These are phyloP conservation scores for Rhynchophorus ferrugineus DNA, from an alignment of 1,140 invertebrate species.

Conservation along the genomic window DNA sequence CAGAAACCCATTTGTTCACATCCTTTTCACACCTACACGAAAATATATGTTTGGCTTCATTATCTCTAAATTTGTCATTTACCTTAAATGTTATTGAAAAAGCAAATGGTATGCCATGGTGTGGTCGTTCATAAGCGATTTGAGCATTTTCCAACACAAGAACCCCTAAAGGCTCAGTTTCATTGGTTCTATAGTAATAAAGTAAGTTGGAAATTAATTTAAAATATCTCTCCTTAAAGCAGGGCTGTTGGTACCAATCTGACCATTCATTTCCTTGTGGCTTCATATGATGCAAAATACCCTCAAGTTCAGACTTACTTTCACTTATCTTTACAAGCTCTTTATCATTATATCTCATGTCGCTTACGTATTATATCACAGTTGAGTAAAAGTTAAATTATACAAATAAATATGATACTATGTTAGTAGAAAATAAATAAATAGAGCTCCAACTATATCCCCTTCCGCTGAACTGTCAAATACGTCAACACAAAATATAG, in stretches of 20 bases:
- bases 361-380: conserved; percentile 5
- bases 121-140: conserved; percentile 36
- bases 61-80: conserved; percentile 32
- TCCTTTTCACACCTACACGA: conserved; percentile 37
- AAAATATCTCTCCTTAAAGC: conserved; percentile 38
- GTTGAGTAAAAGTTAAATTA: neutral
- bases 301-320: conserved; percentile 32
- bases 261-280: conserved; percentile 38
- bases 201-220: conserved; percentile 37
- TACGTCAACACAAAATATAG: too few species aligned
- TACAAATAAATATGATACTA: neutral
- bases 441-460: too few species aligned
- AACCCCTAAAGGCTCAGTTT: conserved; percentile 35
- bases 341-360: conserved; percentile 38
- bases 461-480: too few species aligned
- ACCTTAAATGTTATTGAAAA: conserved; percentile 38
- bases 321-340: conserved; percentile 34
- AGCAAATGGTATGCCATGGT: conserved; percentile 36
- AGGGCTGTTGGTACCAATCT: conserved; percentile 39
- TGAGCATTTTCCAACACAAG: conserved; percentile 38
- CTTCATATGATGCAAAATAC: conserved; percentile 37
- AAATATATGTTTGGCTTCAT: conserved; percentile 39
- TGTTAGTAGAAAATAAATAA: neutral
- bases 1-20: conserved; percentile 38
- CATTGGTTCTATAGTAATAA: conserved; percentile 37